These are phyloP conservation scores for Crypturellus undulatus DNA, from an alignment of 2,113 vertebrate species.

Conservation along the genomic window DNA sequence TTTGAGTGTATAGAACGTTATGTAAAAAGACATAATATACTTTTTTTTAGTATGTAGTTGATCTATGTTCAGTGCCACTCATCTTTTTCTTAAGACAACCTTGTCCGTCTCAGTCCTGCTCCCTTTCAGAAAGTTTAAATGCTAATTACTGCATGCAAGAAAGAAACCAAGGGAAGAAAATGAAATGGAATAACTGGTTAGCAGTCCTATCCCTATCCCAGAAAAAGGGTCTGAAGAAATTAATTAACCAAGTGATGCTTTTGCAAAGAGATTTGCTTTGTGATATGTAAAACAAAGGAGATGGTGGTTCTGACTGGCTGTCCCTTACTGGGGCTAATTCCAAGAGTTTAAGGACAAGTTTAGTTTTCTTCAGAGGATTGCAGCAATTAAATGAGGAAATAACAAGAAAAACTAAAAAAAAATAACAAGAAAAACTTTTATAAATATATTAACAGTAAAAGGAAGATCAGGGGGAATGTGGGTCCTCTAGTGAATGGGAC, in stretches of 20 bases:
- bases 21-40: background rate
- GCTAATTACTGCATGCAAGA: background rate
- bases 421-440: too few species aligned
- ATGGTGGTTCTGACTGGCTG: background rate
- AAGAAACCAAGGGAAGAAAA: background rate
- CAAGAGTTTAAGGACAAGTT: background rate
- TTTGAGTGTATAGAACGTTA: background rate
- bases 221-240: background rate
- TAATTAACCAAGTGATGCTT: background rate
- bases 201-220: background rate
- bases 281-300: background rate
- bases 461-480: too few species aligned
- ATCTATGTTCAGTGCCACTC: background rate
- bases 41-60: background rate
- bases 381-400: background rate
- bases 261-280: background rate
- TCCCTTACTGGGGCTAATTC: background rate
- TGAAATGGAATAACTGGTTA: background rate
- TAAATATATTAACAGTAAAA: too few species aligned
- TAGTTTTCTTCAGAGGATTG: background rate
- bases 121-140: background rate
- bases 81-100: background rate
- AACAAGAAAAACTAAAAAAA: too few species aligned
- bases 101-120: background rate
- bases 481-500: too few species aligned